phyloP scores from a whole-genome alignment of 2,113 vertebrate genomes.

The Pseudopodoces humilis region DNA sequence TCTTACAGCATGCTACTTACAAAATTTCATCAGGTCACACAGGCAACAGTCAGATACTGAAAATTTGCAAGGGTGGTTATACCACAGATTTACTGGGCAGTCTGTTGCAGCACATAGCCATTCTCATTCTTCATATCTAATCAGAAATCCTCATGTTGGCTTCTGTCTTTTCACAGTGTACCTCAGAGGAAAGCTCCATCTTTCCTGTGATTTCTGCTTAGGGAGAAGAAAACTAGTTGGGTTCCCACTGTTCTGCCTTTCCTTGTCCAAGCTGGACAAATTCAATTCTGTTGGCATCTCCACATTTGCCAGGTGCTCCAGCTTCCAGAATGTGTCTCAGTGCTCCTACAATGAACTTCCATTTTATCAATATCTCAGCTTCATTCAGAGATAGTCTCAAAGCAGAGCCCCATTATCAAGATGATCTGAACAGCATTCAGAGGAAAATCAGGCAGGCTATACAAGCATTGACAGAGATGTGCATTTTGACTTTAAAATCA shows the following conservation, averaged over 20 bases:
- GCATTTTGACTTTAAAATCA: constrained; percentile 54
- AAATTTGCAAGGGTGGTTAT: neutral
- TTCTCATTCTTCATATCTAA: neutral
- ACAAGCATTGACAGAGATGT: neutral
- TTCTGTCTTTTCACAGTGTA: neutral
- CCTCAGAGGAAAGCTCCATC: neutral
- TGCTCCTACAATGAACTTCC: neutral
- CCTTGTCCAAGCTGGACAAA: neutral
- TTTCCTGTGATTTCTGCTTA: neutral
- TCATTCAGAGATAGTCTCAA: neutral
- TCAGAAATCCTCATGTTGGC: neutral
- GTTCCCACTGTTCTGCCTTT: neutral
- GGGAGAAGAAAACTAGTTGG: neutral
- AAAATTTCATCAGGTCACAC: neutral
- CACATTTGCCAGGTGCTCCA: neutral
- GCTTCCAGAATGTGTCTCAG: neutral
- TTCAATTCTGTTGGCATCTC: neutral
- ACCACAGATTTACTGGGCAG: neutral
- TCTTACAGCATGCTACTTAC: neutral
- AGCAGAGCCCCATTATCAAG: neutral
- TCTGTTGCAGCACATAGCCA: neutral
- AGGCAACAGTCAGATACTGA: neutral
- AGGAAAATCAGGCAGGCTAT: neutral
- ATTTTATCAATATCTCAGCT: neutral
- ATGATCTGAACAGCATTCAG: neutral